Evolutionary conservation across 2,888 invertebrate genomes (phyloP).

Genomic region (Teleogryllus oceanicus): DNA sequence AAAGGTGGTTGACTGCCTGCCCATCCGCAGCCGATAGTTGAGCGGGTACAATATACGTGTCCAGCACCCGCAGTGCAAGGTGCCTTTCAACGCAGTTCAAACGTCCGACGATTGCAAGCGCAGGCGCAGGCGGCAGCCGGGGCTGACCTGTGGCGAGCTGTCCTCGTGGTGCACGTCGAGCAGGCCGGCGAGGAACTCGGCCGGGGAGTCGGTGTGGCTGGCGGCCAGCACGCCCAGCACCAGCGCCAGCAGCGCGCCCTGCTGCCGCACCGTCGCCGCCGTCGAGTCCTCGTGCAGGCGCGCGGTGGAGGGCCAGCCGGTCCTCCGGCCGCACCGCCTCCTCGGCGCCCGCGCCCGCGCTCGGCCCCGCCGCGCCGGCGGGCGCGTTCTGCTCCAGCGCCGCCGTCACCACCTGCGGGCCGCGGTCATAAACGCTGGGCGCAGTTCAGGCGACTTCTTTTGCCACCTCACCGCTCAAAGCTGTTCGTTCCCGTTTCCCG

Average conservation of each 20-base stretch:
- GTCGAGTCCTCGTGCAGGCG: constrained; percentile 54
- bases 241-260: constrained; percentile 48
- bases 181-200: not conserved
- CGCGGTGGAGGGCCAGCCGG: constrained; percentile 40
- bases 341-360: too few species aligned
- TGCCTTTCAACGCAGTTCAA: too few species aligned
- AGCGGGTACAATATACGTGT: too few species aligned
- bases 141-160: constrained; percentile 11
- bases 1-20: too few species aligned
- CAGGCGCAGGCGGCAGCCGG: not conserved
- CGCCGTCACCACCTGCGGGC: not conserved
- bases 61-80: too few species aligned
- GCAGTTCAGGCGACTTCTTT: too few species aligned
- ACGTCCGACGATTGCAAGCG: not conserved
- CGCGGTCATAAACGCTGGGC: not conserved
- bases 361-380: too few species aligned
- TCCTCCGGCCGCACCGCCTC: not conserved
- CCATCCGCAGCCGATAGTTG: too few species aligned
- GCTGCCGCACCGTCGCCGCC: constrained; percentile 56
- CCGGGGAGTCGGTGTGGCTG: not conserved
- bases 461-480: too few species aligned
- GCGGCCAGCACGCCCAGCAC: not conserved
- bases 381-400: not conserved
- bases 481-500: too few species aligned
- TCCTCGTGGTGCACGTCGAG: not conserved